phyloP scores from a whole-genome alignment of 2,888 invertebrate species.

The Acrobasis consociella region DNA sequence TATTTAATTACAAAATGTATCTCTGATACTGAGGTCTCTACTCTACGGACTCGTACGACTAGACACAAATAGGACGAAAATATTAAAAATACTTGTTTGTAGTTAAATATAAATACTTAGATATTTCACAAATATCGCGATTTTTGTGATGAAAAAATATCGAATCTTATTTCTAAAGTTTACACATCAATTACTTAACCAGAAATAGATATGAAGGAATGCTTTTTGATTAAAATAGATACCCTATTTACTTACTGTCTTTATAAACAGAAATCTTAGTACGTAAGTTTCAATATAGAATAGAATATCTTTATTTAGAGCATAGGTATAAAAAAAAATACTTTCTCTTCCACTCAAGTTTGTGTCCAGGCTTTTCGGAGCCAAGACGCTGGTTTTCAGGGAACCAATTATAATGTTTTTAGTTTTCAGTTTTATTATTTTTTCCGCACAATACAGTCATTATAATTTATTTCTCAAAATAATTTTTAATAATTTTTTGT shows the following conservation, averaged over 20 bases:
- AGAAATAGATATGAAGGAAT: conserved; percentile 48
- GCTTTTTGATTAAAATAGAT: conserved; percentile 44
- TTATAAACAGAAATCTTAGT: too few relatives aligned
- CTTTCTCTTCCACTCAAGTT: too few relatives aligned
- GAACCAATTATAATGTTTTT: too few relatives aligned
- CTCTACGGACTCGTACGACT: conserved; percentile 41
- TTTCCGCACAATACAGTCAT: too few relatives aligned
- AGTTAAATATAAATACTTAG: conserved; percentile 4
- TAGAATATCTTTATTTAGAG: too few relatives aligned
- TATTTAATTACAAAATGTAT: conserved; percentile 13
- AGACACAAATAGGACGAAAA: conserved; percentile 41
- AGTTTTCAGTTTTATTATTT: too few relatives aligned
- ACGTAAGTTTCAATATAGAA: too few relatives aligned
- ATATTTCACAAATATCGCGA: conserved; percentile 14
- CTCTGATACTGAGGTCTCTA: neutral
- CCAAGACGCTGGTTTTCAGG: too few relatives aligned
- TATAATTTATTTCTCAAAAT: too few relatives aligned
- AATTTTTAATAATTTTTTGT: too few relatives aligned
- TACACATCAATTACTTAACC: conserved; percentile 29
- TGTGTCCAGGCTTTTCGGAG: too few relatives aligned
- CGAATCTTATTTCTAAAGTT: conserved; percentile 25
- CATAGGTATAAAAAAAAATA: too few relatives aligned
- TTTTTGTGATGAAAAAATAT: conserved; percentile 29
- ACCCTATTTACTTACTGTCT: conserved; percentile 19
- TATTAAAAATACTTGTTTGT: conserved; percentile 9